Evolutionary conservation across 2,888 invertebrate genomes (phyloP), one percentile per base, ranked within the genome.

Genomic region (Epinotia ramella): DNA sequence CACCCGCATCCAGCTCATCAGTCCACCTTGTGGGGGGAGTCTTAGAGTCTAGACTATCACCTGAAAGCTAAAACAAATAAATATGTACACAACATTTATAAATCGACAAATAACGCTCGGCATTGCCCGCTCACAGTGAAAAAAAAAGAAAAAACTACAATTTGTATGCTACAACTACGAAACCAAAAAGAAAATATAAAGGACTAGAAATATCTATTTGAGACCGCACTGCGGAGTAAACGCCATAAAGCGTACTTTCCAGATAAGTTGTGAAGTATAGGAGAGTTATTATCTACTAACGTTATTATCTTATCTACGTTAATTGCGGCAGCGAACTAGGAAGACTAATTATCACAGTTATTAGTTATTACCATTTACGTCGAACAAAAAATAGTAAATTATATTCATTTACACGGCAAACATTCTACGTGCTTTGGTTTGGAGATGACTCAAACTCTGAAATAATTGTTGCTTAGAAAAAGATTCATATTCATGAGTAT

Each of bases 91-190:
- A 68, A 65, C 44, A 46, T 28, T 28, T 28, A 28, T 33, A 67
- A 62, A 16, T 59, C 59, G 40, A 67, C 12, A 73, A 67, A 44
- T 16, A 46, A 57, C 86, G 85, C 82, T 85, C 79, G 79, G 91
- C 88, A 89, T 89, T 89, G 86, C 81, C 84, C 86, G 86, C 86
- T 90, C 88, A 89, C 88, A 86, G 84, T 87, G 85, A 80, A 82
- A 79, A 82, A 73, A 76, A 77, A 78, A 73, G 77, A 69, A 76
- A 79, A 56, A 71, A 81, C 64, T 44, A 53, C 20, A 71, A 53
- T 40, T 57, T n/a, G 7, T 40, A 40, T 9, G 9, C 24, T n/a
- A 33, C 78, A 80, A 75, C 69, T 66, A 62, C 71, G 66, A 67
- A 78, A 71, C 59, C 57, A 40, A 77, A 77, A 81, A 1, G 69